Base-by-base conservation (phyloP, 2,113 vertebrate genomes). In the Eptesicus fuscus region DNA sequence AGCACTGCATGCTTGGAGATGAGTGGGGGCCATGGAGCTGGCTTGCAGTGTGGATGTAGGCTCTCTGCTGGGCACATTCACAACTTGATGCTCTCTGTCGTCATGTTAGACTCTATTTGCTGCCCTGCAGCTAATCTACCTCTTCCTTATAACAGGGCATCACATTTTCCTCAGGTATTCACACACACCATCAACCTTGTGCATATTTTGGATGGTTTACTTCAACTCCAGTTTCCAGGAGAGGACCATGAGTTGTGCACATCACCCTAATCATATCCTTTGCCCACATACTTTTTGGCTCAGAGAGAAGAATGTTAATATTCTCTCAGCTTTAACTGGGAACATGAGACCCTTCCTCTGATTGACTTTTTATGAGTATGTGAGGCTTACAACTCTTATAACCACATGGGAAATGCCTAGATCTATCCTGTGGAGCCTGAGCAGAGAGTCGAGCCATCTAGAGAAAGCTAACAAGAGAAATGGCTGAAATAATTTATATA, bases 41-140 rank as follows among this genome's bases (percentile, higher is more conserved):
- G 9, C 22, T 1, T 28, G 4, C 40, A 37, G 5, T 37, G 7
- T 63, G 14, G 2, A 63, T 9, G 7, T 20, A 42, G 9, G 4
- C 37, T 51, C 5, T 32, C 13, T 51, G 4, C 25, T 56, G 37
- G 30, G 4, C 3, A 2, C 1, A 1, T 4, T 70, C 9, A 8
- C 47, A 51, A 0, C 22, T 5, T 30, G 11, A 61, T 13, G 4
- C 32, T 70, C 53, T 76, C 42, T 9, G 51, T 16, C 6, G 49
- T 76, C 1, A 17, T 1, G 22, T 17, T 8, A 79, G 63, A 18
- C 32, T 90, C 53, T 25, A 0, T 49, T n/a, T 86, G 18, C 23
- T 78, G 30, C 22, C 12, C 12, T 16, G 7, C 5, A 22, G 3
- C 23, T 22, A 2, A 25, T 42, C 49, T 49, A 40, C 7, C 6